Conservation (phyloP, 2,888 invertebrate species). For the Lepeophtheirus nordmannii region DNA sequence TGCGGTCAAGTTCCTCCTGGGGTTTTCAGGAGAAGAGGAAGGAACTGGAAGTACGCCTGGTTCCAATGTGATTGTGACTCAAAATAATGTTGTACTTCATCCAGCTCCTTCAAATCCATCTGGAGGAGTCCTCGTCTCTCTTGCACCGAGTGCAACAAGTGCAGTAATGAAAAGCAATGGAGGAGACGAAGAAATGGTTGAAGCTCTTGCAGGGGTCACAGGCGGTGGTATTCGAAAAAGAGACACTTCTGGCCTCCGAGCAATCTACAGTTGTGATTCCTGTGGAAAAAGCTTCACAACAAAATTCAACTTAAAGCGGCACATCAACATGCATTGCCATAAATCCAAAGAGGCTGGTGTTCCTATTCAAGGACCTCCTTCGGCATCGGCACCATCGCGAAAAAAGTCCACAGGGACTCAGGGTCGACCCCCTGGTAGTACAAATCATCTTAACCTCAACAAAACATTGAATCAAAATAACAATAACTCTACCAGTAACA, state of each 20-base stretch:
- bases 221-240: constrained; percentile 13
- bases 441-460: neutral
- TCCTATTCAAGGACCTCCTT: constrained; percentile 25
- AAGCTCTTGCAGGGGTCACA: neutral
- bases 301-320: constrained; percentile 25
- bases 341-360: constrained; percentile 20
- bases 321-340: constrained; percentile 25
- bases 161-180: neutral
- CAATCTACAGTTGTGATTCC: constrained; percentile 22
- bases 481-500: neutral
- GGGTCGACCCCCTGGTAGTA: neutral
- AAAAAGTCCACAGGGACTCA: constrained; percentile 14
- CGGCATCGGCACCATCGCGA: constrained; percentile 20
- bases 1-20: constrained; percentile 23
- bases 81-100: constrained; percentile 11
- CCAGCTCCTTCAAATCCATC: neutral
- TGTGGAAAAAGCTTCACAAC: constrained; percentile 25
- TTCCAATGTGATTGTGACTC: neutral
- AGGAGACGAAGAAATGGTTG: neutral
- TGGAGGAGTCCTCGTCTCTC: neutral
- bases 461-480: neutral
- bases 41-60: neutral
- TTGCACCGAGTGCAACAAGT: neutral
- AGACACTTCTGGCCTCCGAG: neutral
- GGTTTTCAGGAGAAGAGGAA: constrained; percentile 19